Evolutionary conservation across 1,140 invertebrate species (phyloP), one percentile per base, ranked within the genome.

Genomic region (Eupeodes corollae): DNA sequence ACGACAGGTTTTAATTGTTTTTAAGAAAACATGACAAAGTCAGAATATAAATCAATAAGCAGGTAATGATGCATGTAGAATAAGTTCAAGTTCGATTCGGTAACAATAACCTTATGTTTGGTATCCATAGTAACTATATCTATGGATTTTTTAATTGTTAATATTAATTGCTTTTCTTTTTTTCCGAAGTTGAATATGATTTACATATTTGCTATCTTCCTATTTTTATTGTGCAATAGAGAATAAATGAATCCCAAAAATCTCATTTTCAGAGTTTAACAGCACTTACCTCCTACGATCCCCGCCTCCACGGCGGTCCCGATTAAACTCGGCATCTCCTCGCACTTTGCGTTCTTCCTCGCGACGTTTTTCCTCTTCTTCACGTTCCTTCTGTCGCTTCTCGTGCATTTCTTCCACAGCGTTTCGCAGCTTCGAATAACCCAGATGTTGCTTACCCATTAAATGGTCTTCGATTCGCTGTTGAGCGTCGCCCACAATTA

Each of bases 401-500:
- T 75, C 72, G 16, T 71, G 73, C 55, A 82, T 77, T 57, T 80
- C 79, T 47, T 79, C 73, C 9, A 78, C 76, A 0, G 79, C 79
- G 56, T 76, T 71, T 44, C 79, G 78, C 30, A 82, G 63, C 58
- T 76, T 76, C 42, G 77, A 78, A 52, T 80, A 82, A 9, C 94
- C 94, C 50, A 95, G 82, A 74, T 98, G 95, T 65, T 97, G 94
- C 74, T 98, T 98, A 5, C 95, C 95, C 79, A 91, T 93, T 32
- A 97, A 72, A 75, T 98, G 94, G 70, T 99, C 95, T 63, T 98
- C 93, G 52, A 98, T 91, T 53, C 95, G 77, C 61, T 96, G 93
- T 63, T 97, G 93, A 2, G 93, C 94, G 74, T 98, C 95, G n/a
- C 86, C 94, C 16, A 98, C 92, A 58, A 99, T 97, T 12, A 99